Evolutionary conservation across 2,888 invertebrate species (phyloP).

Genomic region (Nebria salina): DNA sequence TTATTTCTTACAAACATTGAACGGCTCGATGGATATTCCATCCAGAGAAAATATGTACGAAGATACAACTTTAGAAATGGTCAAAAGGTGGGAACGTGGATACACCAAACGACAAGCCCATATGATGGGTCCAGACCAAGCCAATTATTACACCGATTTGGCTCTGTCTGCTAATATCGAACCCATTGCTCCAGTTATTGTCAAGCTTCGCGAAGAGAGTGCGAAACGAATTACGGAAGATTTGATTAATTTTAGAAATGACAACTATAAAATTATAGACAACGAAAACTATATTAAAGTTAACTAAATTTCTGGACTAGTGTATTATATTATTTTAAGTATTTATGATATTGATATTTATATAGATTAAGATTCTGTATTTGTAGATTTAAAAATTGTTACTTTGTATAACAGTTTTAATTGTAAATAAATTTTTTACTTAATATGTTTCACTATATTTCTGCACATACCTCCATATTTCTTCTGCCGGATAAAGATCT

Average conservation of each 20-base stretch:
- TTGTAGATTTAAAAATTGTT: not conserved
- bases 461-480: not conserved
- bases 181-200: conserved; percentile 73
- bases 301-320: conserved; percentile 33
- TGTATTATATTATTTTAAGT: conserved; percentile 6
- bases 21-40: conserved; percentile 70
- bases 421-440: conserved; percentile 1
- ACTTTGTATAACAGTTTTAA: not conserved
- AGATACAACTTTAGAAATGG: conserved; percentile 67
- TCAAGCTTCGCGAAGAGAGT: conserved; percentile 75
- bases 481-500: not conserved
- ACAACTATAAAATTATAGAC: conserved; percentile 74
- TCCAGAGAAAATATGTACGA: conserved; percentile 71
- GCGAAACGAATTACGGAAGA: conserved; percentile 68
- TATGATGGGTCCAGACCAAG: conserved; percentile 81
- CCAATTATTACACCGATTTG: conserved; percentile 75
- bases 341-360: conserved; percentile 19
- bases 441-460: not conserved
- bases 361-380: not conserved
- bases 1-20: conserved; percentile 71
- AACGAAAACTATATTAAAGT: conserved; percentile 68
- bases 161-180: conserved; percentile 70
- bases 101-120: conserved; percentile 80
- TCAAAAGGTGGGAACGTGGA: conserved; percentile 69
- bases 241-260: conserved; percentile 72